A percentile compares a stretch with the other conserved stretches of the same genome.
Conservation (phyloP, 2,797 vertebrate species). For the Danio albolineatus region DNA sequence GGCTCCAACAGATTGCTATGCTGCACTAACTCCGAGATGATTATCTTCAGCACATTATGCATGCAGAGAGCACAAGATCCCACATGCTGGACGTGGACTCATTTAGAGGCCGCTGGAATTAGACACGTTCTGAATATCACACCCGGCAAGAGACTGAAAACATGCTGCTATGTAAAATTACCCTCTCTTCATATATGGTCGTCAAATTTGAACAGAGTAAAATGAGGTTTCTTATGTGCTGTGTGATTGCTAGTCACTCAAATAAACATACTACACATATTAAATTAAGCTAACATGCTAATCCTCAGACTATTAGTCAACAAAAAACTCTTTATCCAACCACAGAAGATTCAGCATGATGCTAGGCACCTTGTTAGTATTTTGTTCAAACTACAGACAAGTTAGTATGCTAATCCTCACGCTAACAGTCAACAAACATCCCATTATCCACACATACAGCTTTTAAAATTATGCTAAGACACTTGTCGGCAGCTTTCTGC, state of each 20-base stretch:
- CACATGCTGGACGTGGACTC: conserved; percentile 34
- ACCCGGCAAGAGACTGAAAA: conserved; percentile 16
- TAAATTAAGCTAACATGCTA: conserved; percentile 13
- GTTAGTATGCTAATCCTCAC: too few relatives aligned
- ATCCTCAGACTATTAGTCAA: neutral
- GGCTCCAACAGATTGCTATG: conserved; percentile 7
- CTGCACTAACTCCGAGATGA: conserved; percentile 16
- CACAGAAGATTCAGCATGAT: conserved; percentile 1
- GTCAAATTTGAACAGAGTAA: neutral
- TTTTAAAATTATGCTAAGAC: too few relatives aligned
- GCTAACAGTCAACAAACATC: too few relatives aligned
- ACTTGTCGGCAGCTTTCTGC: neutral
- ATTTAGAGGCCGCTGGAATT: conserved; percentile 42
- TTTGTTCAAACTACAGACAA: too few relatives aligned
- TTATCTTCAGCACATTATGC: conserved; percentile 30
- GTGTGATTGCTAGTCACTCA: conserved; percentile 7
- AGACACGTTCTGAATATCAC: conserved; percentile 38
- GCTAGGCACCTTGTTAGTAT: neutral
- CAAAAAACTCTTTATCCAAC: conserved; percentile 2
- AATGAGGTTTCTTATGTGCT: conserved; percentile 18
- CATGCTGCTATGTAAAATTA: conserved; percentile 24
- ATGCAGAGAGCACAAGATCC: conserved; percentile 7
- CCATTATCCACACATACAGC: too few relatives aligned
- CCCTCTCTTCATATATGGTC: neutral
- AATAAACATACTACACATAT: conserved; percentile 2